Evolutionary conservation across 2,797 vertebrate species (phyloP).

Genomic region (Tenualosa ilisha): DNA sequence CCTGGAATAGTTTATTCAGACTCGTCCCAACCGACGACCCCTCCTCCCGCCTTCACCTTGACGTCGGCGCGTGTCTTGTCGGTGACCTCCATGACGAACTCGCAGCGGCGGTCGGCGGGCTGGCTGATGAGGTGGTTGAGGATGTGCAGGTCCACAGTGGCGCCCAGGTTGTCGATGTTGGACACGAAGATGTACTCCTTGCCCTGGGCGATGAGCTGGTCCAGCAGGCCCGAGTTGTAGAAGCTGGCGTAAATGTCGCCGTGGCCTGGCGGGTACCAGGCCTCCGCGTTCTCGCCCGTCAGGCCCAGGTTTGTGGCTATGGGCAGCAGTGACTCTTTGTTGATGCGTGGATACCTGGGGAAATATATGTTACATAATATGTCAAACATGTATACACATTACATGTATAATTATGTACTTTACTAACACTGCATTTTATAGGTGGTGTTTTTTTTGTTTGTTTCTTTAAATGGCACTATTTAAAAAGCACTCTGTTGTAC

Average conservation of each 20-base stretch:
- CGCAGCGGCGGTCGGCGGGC: constrained; percentile 81
- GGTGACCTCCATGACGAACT: constrained; percentile 91
- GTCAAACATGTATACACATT: neutral
- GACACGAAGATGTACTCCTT: constrained; percentile 91
- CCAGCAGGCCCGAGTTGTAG: constrained; percentile 84
- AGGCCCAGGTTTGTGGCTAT: constrained; percentile 81
- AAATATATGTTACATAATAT: neutral
- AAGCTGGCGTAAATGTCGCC: constrained; percentile 88
- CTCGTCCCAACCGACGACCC: no score
- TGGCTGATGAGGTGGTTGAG: constrained; percentile 86
- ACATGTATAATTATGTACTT: neutral
- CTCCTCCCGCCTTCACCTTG: constrained; percentile 73
- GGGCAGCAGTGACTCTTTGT: constrained; percentile 87
- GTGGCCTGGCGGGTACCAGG: constrained; percentile 88
- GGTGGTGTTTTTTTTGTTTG: no score
- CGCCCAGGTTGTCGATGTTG: constrained; percentile 89
- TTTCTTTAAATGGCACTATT: no score
- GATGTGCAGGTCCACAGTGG: constrained; percentile 88
- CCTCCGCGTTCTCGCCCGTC: constrained; percentile 82
- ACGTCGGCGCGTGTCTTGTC: constrained; percentile 89
- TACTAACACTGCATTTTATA: no score
- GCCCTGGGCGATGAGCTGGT: constrained; percentile 79
- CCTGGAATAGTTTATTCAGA: no score
- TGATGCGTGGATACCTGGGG: constrained; percentile 84
- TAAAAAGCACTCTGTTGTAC: no score